Conservation (phyloP, 30 jellyfish, hydroid and myxozoan species). For the Aurelia sp. region DNA sequence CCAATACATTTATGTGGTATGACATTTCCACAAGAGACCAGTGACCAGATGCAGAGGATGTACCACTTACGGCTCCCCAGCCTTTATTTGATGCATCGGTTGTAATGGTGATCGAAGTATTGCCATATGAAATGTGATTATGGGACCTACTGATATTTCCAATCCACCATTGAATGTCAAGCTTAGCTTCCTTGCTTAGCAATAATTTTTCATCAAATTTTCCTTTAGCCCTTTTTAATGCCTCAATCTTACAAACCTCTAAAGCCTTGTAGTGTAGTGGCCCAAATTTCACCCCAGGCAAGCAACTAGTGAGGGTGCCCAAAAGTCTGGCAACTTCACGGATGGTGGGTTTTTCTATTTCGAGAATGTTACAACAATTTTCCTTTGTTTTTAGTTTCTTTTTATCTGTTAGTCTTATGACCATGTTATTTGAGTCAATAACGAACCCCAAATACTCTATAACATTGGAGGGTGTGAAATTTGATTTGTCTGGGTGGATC, state of each 20-base stretch:
- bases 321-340: slow-evolving; percentile 18
- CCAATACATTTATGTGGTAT: slow-evolving; percentile 28
- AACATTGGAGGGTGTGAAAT: slow-evolving; percentile 2
- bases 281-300: slow-evolving; percentile 45
- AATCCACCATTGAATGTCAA: slow-evolving; percentile 40
- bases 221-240: slow-evolving; percentile 12
- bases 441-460: slow-evolving; percentile 36
- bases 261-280: slow-evolving; percentile 28
- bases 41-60: slow-evolving; percentile 2
- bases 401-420: neutral
- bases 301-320: slow-evolving; percentile 22
- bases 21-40: neutral
- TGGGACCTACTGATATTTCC: neutral
- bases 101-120: neutral
- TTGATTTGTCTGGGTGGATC: slow-evolving; percentile 26
- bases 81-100: slow-evolving; percentile 39
- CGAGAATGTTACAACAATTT: neutral
- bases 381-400: neutral
- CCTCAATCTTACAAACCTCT: slow-evolving; percentile 13
- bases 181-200: no score
- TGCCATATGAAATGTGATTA: neutral
- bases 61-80: slow-evolving; percentile 27
- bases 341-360: neutral
- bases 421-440: slow-evolving; percentile 7
- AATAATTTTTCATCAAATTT: no score